Conservation (phyloP, 2,113 vertebrate genomes). For the Calypte anna region DNA sequence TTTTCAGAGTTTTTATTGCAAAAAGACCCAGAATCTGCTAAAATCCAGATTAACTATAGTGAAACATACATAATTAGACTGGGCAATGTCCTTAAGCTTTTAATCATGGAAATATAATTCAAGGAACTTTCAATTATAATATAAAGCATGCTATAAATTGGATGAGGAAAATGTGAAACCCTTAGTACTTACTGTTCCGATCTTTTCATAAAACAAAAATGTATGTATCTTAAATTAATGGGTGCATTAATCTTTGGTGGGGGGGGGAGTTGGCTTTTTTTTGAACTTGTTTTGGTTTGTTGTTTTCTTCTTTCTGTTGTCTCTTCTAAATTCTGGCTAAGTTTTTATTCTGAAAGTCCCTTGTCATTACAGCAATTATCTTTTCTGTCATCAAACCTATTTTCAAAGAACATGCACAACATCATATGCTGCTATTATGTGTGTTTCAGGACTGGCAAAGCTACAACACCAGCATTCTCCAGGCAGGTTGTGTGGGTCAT, state of each 20-base stretch:
- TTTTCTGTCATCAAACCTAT: background rate
- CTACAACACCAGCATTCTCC: background rate
- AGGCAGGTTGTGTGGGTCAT: background rate
- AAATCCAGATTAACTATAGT: background rate
- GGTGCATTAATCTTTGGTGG: background rate
- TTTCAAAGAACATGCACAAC: background rate
- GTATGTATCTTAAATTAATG: background rate
- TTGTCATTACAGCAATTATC: background rate
- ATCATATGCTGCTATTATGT: background rate
- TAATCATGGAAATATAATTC: background rate
- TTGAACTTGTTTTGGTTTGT: background rate
- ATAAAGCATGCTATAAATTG: background rate
- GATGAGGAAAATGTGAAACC: background rate
- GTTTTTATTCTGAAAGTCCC: background rate
- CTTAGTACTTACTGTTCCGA: background rate
- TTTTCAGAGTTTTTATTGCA: background rate
- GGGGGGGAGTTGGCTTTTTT: background rate
- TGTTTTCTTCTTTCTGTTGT: background rate
- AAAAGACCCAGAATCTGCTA: background rate
- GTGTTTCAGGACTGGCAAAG: background rate
- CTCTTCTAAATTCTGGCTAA: background rate
- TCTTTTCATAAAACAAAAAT: background rate
- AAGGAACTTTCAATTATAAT: background rate
- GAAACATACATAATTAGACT: background rate
- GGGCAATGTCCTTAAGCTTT: background rate